Evolutionary conservation across 2,888 invertebrate species (phyloP).

Genomic region (Ectemnius continuus): DNA sequence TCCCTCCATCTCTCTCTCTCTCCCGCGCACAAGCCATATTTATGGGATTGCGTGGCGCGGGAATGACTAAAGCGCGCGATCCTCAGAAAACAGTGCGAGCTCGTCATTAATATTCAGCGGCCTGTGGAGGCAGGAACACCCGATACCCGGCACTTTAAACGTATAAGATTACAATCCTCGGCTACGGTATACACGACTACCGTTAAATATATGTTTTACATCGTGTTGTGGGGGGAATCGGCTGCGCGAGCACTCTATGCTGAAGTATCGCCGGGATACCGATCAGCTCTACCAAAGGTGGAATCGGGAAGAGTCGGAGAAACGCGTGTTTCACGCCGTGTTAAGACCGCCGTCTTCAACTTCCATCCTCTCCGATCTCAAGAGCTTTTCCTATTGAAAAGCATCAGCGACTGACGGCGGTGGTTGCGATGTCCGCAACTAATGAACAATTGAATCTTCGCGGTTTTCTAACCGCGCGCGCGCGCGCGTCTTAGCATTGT

Average conservation of each 20-base stretch:
- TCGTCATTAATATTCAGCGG: slow-evolving; percentile 58
- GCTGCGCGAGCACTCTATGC: slow-evolving; percentile 13
- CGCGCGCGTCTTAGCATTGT: slow-evolving; percentile 17
- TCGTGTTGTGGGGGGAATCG: slow-evolving; percentile 40
- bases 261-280: slow-evolving; percentile 17
- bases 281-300: not conserved
- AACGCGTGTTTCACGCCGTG: slow-evolving; percentile 38
- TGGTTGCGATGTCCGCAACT: not conserved
- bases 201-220: slow-evolving; percentile 65
- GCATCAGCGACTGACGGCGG: not conserved
- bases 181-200: slow-evolving; percentile 61
- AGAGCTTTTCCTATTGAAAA: too few species aligned
- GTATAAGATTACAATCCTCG: slow-evolving; percentile 63
- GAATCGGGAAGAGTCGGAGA: slow-evolving; percentile 36
- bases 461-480: slow-evolving; percentile 44
- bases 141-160: slow-evolving; percentile 61
- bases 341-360: not conserved
- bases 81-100: slow-evolving; percentile 44
- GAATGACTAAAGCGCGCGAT: slow-evolving; percentile 26
- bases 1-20: too few species aligned
- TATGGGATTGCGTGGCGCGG: slow-evolving; percentile 6
- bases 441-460: slow-evolving; percentile 58
- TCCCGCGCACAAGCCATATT: too few species aligned
- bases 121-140: slow-evolving; percentile 53
- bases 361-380: too few species aligned